Conservation (phyloP, 2,888 invertebrate species). For the Oxycera nigricornis region DNA sequence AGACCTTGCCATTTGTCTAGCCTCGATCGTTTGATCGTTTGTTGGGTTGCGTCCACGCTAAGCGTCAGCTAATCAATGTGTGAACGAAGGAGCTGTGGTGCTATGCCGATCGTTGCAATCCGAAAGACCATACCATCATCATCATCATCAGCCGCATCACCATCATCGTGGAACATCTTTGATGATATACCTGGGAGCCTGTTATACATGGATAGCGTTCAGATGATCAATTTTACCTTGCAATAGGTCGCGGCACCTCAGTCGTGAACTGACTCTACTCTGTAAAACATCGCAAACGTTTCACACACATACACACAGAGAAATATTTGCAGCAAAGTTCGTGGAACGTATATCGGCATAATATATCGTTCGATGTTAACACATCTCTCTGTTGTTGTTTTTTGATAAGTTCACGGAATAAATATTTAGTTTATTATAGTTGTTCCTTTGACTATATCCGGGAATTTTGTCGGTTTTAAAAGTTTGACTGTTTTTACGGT, state of each 20-base stretch:
- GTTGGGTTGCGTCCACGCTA: constrained; percentile 15
- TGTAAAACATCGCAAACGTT: constrained; percentile 54
- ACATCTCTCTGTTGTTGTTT: constrained; percentile 11
- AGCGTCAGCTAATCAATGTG: constrained; percentile 5
- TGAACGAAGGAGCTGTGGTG: background rate
- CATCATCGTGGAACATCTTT: constrained; percentile 12
- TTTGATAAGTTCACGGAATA: too few relatives aligned
- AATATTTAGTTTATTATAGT: too few relatives aligned
- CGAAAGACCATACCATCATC: background rate
- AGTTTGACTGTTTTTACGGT: too few relatives aligned
- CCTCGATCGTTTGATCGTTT: background rate
- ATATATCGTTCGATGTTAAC: constrained; percentile 25
- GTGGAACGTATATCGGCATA: background rate
- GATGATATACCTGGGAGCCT: constrained; percentile 23
- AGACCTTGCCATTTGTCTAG: background rate
- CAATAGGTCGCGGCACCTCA: constrained; percentile 51
- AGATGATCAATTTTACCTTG: constrained; percentile 43
- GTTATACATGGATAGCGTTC: constrained; percentile 34
- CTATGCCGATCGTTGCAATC: background rate
- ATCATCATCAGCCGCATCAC: background rate
- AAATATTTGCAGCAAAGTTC: background rate
- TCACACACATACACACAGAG: constrained; percentile 3
- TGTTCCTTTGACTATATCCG: too few relatives aligned
- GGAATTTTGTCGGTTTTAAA: too few relatives aligned
- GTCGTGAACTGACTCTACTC: constrained; percentile 58